phyloP scores from a whole-genome alignment of 1,140 invertebrate genomes.

The Chrysoperla carnea region DNA sequence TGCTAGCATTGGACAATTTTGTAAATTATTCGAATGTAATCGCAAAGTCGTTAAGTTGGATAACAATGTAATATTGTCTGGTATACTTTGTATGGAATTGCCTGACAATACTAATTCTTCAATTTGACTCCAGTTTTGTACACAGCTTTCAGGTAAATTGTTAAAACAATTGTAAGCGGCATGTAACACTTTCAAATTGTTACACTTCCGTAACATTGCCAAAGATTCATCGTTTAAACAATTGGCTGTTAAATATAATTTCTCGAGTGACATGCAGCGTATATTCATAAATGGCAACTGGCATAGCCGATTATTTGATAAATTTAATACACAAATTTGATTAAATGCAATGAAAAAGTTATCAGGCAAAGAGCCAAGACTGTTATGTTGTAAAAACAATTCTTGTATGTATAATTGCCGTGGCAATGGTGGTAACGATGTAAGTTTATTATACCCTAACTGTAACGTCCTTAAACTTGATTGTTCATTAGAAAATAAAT shows the following conservation, averaged over 20 bases:
- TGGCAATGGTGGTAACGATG: constrained; percentile 47
- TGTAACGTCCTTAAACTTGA: constrained; percentile 48
- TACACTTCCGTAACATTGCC: constrained; percentile 36
- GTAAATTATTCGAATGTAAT: constrained; percentile 64
- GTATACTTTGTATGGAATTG: constrained; percentile 57
- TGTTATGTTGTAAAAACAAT: constrained; percentile 59
- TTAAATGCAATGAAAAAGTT: constrained; percentile 57
- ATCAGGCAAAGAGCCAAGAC: constrained; percentile 46
- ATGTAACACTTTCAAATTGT: constrained; percentile 47
- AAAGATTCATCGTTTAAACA: constrained; percentile 53
- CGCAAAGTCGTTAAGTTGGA: constrained; percentile 54
- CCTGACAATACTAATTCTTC: constrained; percentile 70
- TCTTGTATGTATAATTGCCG: constrained; percentile 47
- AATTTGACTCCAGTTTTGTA: constrained; percentile 54
- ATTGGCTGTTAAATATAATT: constrained; percentile 59
- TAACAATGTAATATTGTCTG: constrained; percentile 53
- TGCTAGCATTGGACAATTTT: constrained; percentile 54
- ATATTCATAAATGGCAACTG: constrained; percentile 42
- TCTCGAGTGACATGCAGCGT: constrained; percentile 37
- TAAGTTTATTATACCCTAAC: constrained; percentile 56
- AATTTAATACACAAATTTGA: constrained; percentile 52
- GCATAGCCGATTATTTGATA: constrained; percentile 57
- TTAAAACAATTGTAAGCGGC: constrained; percentile 62
- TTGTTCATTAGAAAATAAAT: constrained; percentile 52
- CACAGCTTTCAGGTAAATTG: constrained; percentile 52